phyloP scores from a whole-genome alignment of 2,888 invertebrate species.

The Scaptodrosophila latifasciaeformis region DNA sequence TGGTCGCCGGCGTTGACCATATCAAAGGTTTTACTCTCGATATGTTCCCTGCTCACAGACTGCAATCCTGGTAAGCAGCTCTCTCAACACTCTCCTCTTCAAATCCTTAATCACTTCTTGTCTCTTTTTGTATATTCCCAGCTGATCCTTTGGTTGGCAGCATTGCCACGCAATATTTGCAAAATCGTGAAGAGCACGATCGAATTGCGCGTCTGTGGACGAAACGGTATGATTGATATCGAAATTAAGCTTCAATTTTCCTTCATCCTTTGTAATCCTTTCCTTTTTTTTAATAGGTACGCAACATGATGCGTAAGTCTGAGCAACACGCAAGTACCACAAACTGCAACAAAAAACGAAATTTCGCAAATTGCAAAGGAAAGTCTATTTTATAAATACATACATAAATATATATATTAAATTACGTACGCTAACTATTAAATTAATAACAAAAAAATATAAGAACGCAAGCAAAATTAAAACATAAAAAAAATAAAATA shows the following conservation, averaged over 20 bases:
- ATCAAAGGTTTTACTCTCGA: constrained; percentile 96
- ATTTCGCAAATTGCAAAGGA: constrained; percentile 53
- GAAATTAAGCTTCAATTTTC: neutral
- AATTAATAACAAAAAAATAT: no score
- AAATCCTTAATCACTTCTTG: neutral
- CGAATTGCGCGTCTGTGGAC: constrained; percentile 99
- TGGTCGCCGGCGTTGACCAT: constrained; percentile 99
- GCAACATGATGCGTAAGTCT: constrained; percentile 74
- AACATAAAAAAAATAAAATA: no score
- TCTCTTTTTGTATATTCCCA: constrained; percentile 74
- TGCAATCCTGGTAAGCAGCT: constrained; percentile 92
- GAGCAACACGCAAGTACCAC: constrained; percentile 58
- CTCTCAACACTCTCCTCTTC: no score
- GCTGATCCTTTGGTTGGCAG: constrained; percentile 98
- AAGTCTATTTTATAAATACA: constrained; percentile 63
- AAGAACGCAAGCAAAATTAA: no score
- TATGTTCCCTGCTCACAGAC: constrained; percentile 98
- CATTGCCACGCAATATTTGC: constrained; percentile 98
- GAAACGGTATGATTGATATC: constrained; percentile 87
- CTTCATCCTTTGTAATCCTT: neutral
- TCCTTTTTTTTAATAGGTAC: constrained; percentile 54
- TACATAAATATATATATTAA: constrained; percentile 37
- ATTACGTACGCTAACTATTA: constrained; percentile 59
- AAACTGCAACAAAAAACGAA: constrained; percentile 62
- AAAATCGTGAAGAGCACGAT: constrained; percentile 98